Percentiles rank a stretch among this genome's conserved stretches.
These are phyloP conservation scores for Drosophila kikkawai DNA, from an alignment of 1,140 invertebrate species.

Conservation along the genomic window DNA sequence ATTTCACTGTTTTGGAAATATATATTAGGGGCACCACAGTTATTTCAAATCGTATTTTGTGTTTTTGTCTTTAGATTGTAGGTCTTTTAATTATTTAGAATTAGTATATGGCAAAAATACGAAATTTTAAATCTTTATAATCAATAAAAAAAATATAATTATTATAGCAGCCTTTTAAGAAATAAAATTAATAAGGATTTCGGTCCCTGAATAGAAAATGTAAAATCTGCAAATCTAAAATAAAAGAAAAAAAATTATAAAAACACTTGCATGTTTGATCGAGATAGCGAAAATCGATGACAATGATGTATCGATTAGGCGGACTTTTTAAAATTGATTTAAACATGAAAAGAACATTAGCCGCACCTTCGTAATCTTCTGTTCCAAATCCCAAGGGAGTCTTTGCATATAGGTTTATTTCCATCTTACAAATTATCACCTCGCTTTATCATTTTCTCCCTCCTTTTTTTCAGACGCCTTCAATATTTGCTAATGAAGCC, in stretches of 20 bases:
- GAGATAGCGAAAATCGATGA: not conserved
- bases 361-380: not conserved
- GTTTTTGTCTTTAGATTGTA: no score
- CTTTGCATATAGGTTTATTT: conserved; percentile 10
- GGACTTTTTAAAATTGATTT: not conserved
- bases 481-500: conserved; percentile 37
- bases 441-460: conserved; percentile 4
- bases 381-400: not conserved
- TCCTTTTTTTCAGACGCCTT: conserved; percentile 19
- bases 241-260: not conserved
- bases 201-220: not conserved
- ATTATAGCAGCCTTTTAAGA: no score
- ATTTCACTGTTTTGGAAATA: no score
- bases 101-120: no score
- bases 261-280: not conserved
- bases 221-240: not conserved
- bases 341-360: conserved; percentile 19
- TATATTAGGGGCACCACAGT: no score
- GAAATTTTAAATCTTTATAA: no score
- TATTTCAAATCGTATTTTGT: no score
- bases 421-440: conserved; percentile 36
- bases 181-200: no score
- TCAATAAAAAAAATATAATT: no score
- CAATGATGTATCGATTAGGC: conserved; percentile 6
- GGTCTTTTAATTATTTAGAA: no score